Conservation (phyloP, 2,888 invertebrate genomes). For the Trichacis sp. region DNA sequence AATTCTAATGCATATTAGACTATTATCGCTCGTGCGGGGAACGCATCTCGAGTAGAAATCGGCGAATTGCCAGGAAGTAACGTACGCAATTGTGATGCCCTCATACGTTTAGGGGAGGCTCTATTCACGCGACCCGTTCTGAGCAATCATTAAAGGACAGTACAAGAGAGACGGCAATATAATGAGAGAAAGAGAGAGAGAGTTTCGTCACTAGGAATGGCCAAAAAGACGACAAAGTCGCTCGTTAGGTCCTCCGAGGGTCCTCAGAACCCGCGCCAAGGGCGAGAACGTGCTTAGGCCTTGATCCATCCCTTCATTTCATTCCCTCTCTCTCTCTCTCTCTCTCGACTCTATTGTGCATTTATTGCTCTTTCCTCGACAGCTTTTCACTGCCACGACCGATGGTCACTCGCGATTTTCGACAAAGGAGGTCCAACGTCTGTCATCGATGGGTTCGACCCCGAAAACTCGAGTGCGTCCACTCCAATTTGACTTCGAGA, state of each 20-base stretch:
- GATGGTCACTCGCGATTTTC: conserved; percentile 56
- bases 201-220: conserved; percentile 30
- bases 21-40: conserved; percentile 27
- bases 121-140: conserved; percentile 43
- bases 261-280: conserved; percentile 66
- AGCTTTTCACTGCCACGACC: conserved; percentile 50
- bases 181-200: conserved; percentile 45
- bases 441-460: conserved; percentile 16
- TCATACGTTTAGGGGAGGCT: conserved; percentile 26
- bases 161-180: conserved; percentile 35
- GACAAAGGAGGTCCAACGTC: conserved; percentile 39
- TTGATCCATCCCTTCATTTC: conserved; percentile 59
- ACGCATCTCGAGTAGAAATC: conserved; percentile 35
- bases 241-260: conserved; percentile 68
- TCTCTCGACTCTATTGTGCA: conserved; percentile 31
- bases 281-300: conserved; percentile 69
- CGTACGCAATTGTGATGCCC: conserved; percentile 34
- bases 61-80: conserved; percentile 40
- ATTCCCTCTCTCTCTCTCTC: conserved; percentile 46
- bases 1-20: conserved; percentile 39
- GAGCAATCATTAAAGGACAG: conserved; percentile 61
- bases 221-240: conserved; percentile 66
- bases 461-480: conserved; percentile 17
- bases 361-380: conserved; percentile 33
- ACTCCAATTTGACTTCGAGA: conserved; percentile 23